A percentile compares a stretch with the other conserved stretches of the same genome.
phyloP scores from a whole-genome alignment of 2,888 invertebrate genomes.

The Nemotelus pantherinus region DNA sequence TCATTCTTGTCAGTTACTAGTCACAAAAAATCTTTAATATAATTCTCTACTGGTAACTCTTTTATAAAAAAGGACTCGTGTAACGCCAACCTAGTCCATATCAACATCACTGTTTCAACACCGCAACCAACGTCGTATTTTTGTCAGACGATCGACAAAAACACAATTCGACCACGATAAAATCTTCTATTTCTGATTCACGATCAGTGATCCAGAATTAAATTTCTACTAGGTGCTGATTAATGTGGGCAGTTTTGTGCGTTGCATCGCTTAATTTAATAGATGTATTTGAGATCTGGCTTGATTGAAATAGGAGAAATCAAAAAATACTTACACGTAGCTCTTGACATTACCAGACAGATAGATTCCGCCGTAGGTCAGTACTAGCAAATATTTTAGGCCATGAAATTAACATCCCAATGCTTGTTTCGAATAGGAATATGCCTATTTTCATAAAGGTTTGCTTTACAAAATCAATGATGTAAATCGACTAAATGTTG shows the following conservation, averaged over 20 bases:
- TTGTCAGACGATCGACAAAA: conserved; percentile 41
- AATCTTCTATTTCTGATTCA: conserved; percentile 37
- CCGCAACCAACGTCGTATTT: conserved; percentile 38
- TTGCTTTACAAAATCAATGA: too few species aligned
- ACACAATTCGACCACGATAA: conserved; percentile 14
- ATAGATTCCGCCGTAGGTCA: not conserved
- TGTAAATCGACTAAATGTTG: too few species aligned
- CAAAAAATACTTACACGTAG: conserved; percentile 20
- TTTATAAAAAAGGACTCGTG: not conserved
- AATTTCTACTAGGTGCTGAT: conserved; percentile 41
- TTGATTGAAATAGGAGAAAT: conserved; percentile 34
- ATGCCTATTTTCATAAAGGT: too few species aligned
- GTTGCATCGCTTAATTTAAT: conserved; percentile 25
- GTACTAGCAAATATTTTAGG: too few species aligned
- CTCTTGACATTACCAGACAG: conserved; percentile 3
- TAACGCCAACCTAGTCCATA: not conserved
- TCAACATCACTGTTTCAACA: conserved; percentile 24
- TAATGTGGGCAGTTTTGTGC: conserved; percentile 43
- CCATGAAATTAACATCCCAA: too few species aligned
- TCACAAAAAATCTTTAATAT: too few species aligned
- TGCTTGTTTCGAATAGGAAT: too few species aligned
- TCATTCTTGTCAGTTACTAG: too few species aligned
- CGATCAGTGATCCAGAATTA: conserved; percentile 42
- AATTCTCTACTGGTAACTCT: not conserved
- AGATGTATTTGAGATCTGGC: conserved; percentile 34